Evolutionary conservation across 1,140 invertebrate species (phyloP), one percentile per base, ranked within the genome.

Genomic region (Acromyrmex charruanus): DNA sequence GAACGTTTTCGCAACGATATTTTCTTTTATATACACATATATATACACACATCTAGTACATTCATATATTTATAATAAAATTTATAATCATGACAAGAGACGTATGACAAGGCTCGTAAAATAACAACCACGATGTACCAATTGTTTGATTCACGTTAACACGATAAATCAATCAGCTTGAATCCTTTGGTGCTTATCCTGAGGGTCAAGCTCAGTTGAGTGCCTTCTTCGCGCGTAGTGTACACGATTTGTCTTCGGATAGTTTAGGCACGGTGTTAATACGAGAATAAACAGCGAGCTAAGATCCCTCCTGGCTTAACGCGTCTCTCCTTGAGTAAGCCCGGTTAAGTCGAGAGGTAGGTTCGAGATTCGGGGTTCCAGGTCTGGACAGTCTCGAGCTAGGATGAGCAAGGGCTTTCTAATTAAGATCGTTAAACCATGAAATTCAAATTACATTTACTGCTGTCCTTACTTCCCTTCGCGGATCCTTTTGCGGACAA

Each of bases 341-440:
- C 90, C 77, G 65, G 90, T 86, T 91, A 92, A 92, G 90, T 90
- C 91, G 89, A 85, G 87, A 92, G 89, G 88, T 86, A 92, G 86
- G 87, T 92, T 89, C 91, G 91, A 91, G 91, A 91, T 92, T 92
- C 91, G 87, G 91, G 91, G 88, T 84, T 89, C 80, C 89, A 88
- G 85, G 77, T 90, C 89, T 89, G 90, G 77, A 90, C 89, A 88
- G 88, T 86, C 88, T 90, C 87, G 59, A 91, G 87, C 86, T 74
- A 84, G 87, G 84, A 92, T 86, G 92, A 92, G 88, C 90, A 86
- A 92, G 91, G 88, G 91, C 89, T 92, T 92, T 91, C 92, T 93
- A 93, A 93, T 93, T 93, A 93, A 93, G 92, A 93, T 92, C 92
- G 92, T 93, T 93, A 93, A 93, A 92, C 88, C 92, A 92, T 93